phyloP scores from a whole-genome alignment of 1,140 invertebrate genomes.

The Zaprionus ghesquierei region DNA sequence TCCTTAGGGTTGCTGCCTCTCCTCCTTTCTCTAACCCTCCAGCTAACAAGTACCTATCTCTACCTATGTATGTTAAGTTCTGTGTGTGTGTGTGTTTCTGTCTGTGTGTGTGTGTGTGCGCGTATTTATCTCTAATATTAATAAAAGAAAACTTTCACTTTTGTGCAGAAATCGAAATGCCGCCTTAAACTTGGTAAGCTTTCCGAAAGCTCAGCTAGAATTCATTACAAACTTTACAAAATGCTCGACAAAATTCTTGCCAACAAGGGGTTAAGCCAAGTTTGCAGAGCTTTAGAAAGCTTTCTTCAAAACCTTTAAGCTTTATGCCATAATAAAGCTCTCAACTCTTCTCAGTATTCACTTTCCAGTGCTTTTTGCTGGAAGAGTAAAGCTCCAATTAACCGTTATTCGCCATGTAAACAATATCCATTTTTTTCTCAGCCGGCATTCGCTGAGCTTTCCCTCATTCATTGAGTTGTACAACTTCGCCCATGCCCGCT shows the following conservation, averaged over 20 bases:
- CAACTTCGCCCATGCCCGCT: slow-evolving; percentile 32
- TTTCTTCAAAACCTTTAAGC: slow-evolving; percentile 2
- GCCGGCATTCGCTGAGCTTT: slow-evolving; percentile 50
- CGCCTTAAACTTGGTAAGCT: neutral
- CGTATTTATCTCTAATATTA: slow-evolving; percentile 31
- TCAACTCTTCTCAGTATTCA: slow-evolving; percentile 50
- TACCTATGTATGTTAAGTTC: slow-evolving; percentile 27
- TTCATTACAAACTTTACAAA: no score
- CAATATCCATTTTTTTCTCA: slow-evolving; percentile 43
- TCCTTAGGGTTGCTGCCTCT: slow-evolving; percentile 29
- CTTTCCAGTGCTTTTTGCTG: slow-evolving; percentile 47
- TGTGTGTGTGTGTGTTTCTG: no score
- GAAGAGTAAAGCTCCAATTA: slow-evolving; percentile 31
- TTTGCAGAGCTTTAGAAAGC: neutral
- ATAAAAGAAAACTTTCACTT: slow-evolving; percentile 5
- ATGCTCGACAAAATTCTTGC: neutral
- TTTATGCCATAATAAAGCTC: slow-evolving; percentile 38
- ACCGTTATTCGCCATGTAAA: slow-evolving; percentile 31
- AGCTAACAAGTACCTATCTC: slow-evolving; percentile 23
- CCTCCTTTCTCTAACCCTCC: neutral
- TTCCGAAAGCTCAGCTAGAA: neutral
- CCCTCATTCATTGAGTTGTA: slow-evolving; percentile 53
- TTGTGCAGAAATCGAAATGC: slow-evolving; percentile 5
- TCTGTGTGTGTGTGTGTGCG: slow-evolving; percentile 28
- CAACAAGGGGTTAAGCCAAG: neutral